Conservation (phyloP, 2,113 vertebrate species). For the Nerophis ophidion region DNA sequence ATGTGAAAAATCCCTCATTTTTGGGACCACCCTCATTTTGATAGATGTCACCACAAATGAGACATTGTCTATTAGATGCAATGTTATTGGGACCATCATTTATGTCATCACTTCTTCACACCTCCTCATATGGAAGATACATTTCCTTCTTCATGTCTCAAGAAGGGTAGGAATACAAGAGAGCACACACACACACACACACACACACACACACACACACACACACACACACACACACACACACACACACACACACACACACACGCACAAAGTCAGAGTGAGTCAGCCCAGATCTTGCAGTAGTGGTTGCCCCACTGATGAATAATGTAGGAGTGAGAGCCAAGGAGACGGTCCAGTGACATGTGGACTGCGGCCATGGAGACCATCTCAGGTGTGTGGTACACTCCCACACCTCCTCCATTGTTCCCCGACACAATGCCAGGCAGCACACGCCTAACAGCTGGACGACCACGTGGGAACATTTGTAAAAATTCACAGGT, state of each 20-base stretch:
- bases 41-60: too few species aligned
- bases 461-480: not conserved
- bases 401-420: constrained; percentile 15
- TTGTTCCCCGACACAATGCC: constrained; percentile 24
- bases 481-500: too few species aligned
- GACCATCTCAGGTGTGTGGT: not conserved
- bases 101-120: too few species aligned
- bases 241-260: constrained; percentile 29
- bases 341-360: constrained; percentile 57
- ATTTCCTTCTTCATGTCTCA: too few species aligned
- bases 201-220: not conserved
- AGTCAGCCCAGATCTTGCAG: constrained; percentile 61
- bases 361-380: constrained; percentile 24
- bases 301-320: constrained; percentile 52
- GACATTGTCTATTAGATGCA: too few species aligned
- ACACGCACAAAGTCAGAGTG: constrained; percentile 48
- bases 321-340: constrained; percentile 59
- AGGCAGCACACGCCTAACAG: constrained; percentile 7
- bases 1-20: too few species aligned
- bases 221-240: constrained; percentile 25
- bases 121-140: too few species aligned
- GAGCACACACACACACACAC: too few species aligned
- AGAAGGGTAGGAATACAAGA: too few species aligned
- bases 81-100: too few species aligned
- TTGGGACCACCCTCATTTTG: too few species aligned